These are phyloP conservation scores for Nomada fabriciana DNA, from an alignment of 2,888 invertebrate species.

Conservation along the genomic window DNA sequence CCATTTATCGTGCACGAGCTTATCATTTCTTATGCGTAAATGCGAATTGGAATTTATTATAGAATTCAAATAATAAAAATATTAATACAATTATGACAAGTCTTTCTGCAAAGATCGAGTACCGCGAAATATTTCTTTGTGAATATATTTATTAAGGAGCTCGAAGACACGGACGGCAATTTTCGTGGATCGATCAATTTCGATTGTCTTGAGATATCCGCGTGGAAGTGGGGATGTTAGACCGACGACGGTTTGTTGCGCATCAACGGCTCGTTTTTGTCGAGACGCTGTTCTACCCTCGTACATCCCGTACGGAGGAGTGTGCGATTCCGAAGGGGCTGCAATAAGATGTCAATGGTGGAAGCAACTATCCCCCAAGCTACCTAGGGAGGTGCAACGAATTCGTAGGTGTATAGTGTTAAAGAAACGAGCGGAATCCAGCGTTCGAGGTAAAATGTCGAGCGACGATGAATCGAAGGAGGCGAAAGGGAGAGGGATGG, in stretches of 20 bases:
- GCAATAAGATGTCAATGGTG: conserved; percentile 22
- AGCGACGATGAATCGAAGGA: conserved; percentile 52
- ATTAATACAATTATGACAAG: no score
- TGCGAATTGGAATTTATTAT: no score
- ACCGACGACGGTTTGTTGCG: conserved; percentile 52
- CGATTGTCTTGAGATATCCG: conserved; percentile 68
- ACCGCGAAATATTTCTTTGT: no score
- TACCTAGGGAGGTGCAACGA: background rate
- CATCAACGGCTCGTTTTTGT: conserved; percentile 67
- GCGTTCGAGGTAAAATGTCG: conserved; percentile 47
- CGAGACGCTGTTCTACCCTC: conserved; percentile 55
- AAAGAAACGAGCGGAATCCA: conserved; percentile 4
- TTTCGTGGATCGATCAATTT: conserved; percentile 69
- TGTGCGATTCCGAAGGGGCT: background rate
- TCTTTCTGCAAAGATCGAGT: no score
- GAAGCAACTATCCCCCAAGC: background rate
- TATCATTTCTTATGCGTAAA: no score
- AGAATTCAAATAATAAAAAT: no score
- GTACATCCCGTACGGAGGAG: background rate
- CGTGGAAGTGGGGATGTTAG: conserved; percentile 26
- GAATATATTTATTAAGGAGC: no score
- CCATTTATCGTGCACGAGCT: background rate
- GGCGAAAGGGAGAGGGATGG: conserved; percentile 15
- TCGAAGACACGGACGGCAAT: background rate
- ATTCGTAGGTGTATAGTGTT: background rate